Conservation (phyloP, 2,113 vertebrate species). For the Trochalopteron elliotii region DNA sequence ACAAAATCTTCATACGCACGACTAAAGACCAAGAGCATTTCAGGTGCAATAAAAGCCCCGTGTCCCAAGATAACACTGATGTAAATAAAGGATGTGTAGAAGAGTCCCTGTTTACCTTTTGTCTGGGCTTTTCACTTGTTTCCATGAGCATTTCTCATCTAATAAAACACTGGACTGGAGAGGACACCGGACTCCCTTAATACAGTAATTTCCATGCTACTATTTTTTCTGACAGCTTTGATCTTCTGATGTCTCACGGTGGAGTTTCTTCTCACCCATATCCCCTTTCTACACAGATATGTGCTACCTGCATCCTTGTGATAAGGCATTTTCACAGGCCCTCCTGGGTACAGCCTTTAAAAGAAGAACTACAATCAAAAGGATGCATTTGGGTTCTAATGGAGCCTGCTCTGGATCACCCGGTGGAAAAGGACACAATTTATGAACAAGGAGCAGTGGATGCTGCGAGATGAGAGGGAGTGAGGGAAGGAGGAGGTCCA, state of each 20-base stretch:
- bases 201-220: neutral
- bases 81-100: neutral
- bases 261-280: neutral
- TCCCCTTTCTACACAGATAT: neutral
- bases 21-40: neutral
- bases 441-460: neutral
- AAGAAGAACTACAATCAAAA: neutral
- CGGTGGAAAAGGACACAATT: neutral
- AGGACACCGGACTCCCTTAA: neutral
- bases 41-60: neutral
- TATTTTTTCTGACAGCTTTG: neutral
- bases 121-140: neutral
- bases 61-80: neutral
- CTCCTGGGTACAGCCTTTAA: neutral
- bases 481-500: neutral
- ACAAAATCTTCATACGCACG: neutral
- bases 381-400: neutral
- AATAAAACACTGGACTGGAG: neutral
- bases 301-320: neutral
- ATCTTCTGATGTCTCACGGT: neutral
- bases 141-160: neutral
- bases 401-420: neutral
- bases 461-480: accelerated
- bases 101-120: neutral
- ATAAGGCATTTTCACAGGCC: neutral